Conservation (phyloP, 2,113 vertebrate genomes). For the Ondatra zibethicus region DNA sequence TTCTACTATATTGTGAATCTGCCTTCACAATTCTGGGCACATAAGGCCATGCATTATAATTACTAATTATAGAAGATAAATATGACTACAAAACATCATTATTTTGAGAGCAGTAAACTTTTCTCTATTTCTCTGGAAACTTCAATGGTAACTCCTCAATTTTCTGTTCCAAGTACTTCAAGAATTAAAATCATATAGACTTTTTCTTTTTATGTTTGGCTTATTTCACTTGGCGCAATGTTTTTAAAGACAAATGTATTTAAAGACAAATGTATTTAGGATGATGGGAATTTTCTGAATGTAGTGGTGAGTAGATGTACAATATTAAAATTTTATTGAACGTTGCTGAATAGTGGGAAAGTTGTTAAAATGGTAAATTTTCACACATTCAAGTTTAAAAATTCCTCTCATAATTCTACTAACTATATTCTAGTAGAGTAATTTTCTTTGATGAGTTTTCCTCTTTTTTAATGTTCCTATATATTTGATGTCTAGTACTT, state of each 20-base stretch:
- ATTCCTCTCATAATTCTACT: not conserved
- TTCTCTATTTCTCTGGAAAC: not conserved
- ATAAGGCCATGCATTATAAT: not conserved
- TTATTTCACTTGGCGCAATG: not conserved
- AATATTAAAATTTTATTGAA: not conserved
- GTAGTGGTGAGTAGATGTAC: not conserved
- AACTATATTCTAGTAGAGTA: not conserved
- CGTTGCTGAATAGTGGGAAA: not conserved
- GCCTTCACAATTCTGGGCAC: not conserved
- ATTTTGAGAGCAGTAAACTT: not conserved
- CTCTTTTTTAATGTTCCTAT: not conserved
- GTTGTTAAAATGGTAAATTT: not conserved
- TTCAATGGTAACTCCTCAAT: not conserved
- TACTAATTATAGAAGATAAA: not conserved
- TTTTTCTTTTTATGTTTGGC: not conserved
- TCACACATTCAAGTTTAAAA: not conserved
- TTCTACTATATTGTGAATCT: not conserved
- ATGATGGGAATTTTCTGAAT: not conserved
- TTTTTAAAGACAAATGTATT: not conserved
- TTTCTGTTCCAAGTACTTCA: not conserved
- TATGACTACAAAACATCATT: not conserved
- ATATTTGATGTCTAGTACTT: not conserved
- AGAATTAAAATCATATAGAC: not conserved
- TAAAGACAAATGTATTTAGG: not conserved
- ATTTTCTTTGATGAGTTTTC: not conserved